These are phyloP conservation scores for Taphrorychus bicolor DNA, from an alignment of 2,888 invertebrate genomes.

Conservation along the genomic window DNA sequence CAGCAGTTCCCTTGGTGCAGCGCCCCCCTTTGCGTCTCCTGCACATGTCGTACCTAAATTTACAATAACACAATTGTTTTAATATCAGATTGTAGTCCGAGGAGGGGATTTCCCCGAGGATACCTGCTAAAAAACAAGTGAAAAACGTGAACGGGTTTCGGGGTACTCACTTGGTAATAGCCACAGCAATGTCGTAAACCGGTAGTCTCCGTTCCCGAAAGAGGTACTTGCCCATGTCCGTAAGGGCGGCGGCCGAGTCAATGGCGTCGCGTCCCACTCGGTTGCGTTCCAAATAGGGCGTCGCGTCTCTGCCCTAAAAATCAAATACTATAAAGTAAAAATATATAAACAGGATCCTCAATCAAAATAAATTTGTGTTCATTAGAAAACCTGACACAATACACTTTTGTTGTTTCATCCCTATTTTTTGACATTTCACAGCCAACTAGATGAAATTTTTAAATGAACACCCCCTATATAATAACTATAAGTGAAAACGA, in stretches of 20 bases:
- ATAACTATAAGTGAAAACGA: too few relatives aligned
- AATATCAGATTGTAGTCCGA: constrained; percentile 4
- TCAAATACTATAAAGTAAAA: neutral
- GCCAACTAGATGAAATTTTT: too few relatives aligned
- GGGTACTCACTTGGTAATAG: constrained; percentile 93
- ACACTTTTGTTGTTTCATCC: too few relatives aligned
- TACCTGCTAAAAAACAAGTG: neutral
- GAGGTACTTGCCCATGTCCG: constrained; percentile 97
- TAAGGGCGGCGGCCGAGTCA: constrained; percentile 92
- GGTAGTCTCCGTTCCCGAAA: constrained; percentile 93
- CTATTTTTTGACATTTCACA: too few relatives aligned
- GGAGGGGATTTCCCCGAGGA: too few relatives aligned
- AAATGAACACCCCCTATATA: too few relatives aligned
- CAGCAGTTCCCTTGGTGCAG: constrained; percentile 98
- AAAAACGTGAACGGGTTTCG: neutral
- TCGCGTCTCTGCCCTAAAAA: constrained; percentile 88
- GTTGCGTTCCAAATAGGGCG: constrained; percentile 92
- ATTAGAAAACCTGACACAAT: too few relatives aligned
- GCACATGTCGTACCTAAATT: constrained; percentile 95
- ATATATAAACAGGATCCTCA: too few relatives aligned
- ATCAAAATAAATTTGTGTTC: too few relatives aligned
- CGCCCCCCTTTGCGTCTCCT: constrained; percentile 94
- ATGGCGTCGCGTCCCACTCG: constrained; percentile 93
- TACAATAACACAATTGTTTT: constrained; percentile 1
- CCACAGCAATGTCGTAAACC: constrained; percentile 94